Conservation (phyloP, 2,797 vertebrate genomes). For the Cyclura pinguis region DNA sequence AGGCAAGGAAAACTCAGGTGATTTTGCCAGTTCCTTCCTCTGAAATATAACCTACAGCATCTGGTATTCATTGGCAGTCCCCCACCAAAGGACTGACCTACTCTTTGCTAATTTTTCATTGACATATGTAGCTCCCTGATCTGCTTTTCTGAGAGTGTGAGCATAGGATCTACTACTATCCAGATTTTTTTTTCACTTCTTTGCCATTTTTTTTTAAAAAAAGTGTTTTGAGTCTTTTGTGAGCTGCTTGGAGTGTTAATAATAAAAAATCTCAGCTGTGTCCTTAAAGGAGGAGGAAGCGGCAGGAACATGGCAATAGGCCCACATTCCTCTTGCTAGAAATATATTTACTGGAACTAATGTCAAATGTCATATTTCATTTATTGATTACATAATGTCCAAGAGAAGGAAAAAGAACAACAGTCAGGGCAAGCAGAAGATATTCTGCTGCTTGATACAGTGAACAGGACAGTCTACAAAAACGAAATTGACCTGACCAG, state of each 20-base stretch:
- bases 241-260: neutral
- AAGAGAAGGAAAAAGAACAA: conserved; percentile 24
- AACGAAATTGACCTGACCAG: too few relatives aligned
- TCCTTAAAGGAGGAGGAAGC: too few relatives aligned
- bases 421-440: too few relatives aligned
- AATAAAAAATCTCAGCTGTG: too few relatives aligned
- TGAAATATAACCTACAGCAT: too few relatives aligned
- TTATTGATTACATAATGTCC: conserved; percentile 27
- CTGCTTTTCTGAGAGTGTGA: neutral
- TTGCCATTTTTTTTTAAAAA: neutral
- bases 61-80: too few relatives aligned
- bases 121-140: neutral
- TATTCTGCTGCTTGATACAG: too few relatives aligned
- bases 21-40: too few relatives aligned
- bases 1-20: too few relatives aligned
- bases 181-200: neutral
- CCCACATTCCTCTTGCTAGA: neutral
- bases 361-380: conserved; percentile 1
- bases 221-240: neutral
- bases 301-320: neutral
- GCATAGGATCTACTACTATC: neutral
- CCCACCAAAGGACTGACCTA: neutral
- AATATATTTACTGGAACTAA: neutral
- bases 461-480: too few relatives aligned
- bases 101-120: neutral